Percentiles rank a stretch among this genome's conserved stretches.
Evolutionary conservation across 1,140 invertebrate genomes (phyloP).

Genomic region (Amphibalanus amphitrite): DNA sequence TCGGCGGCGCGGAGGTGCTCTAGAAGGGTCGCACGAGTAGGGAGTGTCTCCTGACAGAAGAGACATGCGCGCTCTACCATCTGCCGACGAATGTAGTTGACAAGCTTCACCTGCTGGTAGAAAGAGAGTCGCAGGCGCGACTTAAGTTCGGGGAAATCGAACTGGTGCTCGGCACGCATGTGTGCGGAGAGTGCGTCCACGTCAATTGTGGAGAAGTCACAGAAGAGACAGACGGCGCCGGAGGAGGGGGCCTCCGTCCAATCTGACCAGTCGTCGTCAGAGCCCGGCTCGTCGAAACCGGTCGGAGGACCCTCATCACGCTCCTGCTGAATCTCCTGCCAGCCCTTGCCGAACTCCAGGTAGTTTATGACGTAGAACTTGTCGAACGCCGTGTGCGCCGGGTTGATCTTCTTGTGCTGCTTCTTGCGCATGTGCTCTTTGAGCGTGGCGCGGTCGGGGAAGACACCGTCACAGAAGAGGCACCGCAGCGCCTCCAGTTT

Average conservation of each 20-base stretch:
- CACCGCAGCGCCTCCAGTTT: constrained; percentile 40
- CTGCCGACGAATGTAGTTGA: constrained; percentile 68
- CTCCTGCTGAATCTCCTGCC: constrained; percentile 18
- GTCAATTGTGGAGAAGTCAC: constrained; percentile 7
- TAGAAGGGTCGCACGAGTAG: constrained; percentile 33
- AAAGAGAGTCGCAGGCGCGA: constrained; percentile 12
- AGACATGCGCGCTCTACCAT: constrained; percentile 51
- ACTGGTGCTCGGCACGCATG: constrained; percentile 24
- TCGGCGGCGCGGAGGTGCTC: constrained; percentile 46
- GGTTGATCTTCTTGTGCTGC: constrained; percentile 73
- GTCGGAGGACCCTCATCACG: constrained; percentile 5
- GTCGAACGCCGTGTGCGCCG: constrained; percentile 61
- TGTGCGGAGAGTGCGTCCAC: constrained; percentile 7
- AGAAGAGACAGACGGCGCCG: constrained; percentile 16
- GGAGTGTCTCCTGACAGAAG: constrained; percentile 45
- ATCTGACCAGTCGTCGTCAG: constrained; percentile 54
- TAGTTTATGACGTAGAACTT: constrained; percentile 80
- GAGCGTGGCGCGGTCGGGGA: constrained; percentile 58
- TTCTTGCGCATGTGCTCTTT: constrained; percentile 96
- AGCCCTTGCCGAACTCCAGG: constrained; percentile 39
- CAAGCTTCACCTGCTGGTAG: constrained; percentile 48
- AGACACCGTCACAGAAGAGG: constrained; percentile 72
- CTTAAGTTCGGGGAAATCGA: constrained; percentile 26
- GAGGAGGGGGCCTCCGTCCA: constrained; percentile 31
- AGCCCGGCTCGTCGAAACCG: constrained; percentile 7